These are phyloP conservation scores for Cabera pusaria DNA, from an alignment of 2,888 invertebrate genomes.

Conservation along the genomic window DNA sequence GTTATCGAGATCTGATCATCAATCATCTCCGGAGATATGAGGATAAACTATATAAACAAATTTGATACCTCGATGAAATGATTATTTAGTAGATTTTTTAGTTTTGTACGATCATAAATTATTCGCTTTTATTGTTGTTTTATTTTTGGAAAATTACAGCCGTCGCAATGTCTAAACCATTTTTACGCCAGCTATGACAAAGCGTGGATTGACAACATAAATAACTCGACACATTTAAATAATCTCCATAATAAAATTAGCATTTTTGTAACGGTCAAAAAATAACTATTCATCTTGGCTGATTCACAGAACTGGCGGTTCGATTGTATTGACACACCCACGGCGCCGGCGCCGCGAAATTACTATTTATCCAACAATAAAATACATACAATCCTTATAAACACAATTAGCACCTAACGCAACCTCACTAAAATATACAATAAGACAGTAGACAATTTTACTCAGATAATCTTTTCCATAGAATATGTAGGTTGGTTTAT, in stretches of 20 bases:
- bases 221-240: constrained; percentile 12
- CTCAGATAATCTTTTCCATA: too few species aligned
- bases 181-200: constrained; percentile 5
- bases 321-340: constrained; percentile 23
- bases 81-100: too few species aligned
- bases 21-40: too few species aligned
- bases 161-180: too few species aligned
- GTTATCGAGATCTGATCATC: too few species aligned
- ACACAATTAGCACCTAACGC: constrained; percentile 43
- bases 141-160: too few species aligned
- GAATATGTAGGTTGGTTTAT: too few species aligned
- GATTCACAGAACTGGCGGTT: constrained; percentile 19
- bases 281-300: constrained; percentile 13
- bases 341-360: constrained; percentile 23
- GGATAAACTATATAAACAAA: too few species aligned
- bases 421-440: constrained; percentile 13
- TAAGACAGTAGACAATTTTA: constrained; percentile 4
- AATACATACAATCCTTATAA: constrained; percentile 36
- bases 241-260: constrained; percentile 17
- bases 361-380: constrained; percentile 29
- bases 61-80: too few species aligned
- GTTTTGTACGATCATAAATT: too few species aligned
- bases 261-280: constrained; percentile 14
- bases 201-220: not conserved
- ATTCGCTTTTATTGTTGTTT: too few species aligned